Evolutionary conservation across 2,797 vertebrate genomes (phyloP), one percentile per base, ranked within the genome.

Genomic region (Cyprinella venusta): DNA sequence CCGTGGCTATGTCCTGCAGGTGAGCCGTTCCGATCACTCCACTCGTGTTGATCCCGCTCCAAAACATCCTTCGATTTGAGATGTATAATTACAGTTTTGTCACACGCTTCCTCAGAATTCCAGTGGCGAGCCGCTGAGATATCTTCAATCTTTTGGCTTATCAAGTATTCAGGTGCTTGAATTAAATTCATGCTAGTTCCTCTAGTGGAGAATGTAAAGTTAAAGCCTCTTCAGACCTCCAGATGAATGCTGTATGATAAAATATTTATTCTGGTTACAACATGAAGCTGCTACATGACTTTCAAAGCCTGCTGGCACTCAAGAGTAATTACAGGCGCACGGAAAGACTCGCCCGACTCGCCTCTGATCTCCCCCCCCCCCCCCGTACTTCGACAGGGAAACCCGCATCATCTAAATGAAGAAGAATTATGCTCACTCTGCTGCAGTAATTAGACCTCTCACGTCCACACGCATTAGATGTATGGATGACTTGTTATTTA

Each of bases 261-360:
- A 99, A 98, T 97, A 98, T 99, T 98, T 96, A 98, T 97, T 92
- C 88, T 90, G 93, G 96, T 96, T 97, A 96, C 94, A 94, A 96
- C 95, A 96, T 86, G 94, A 95, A 96, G 95, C 96, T 86, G 93
- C 94, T 94, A 91, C 93, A 94, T 93, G 93, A 93, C 94, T 96
- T 96, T 97, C 96, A 98, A 97, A 97, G 95, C 95, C 92, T 92
- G 94, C 92, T 93, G 94, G 83, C 94, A 93, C 95, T 95, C 95
- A 94, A 88, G 93, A 95, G 93, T 97, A 96, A 97, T 97, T 96
- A 97, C 94, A 93, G 94, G 93, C 91, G 90, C 91, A 93, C 93
- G 90, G 89, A 92, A 91, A 91, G 92, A 93, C 91, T 90, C 87
- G 90, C 87, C 92, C 93, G 92, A 94, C 93, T 93, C 91, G 91